Evolutionary conservation across 2,888 invertebrate genomes (phyloP), one percentile per base, ranked within the genome.

Genomic region (Papilio gigon): DNA sequence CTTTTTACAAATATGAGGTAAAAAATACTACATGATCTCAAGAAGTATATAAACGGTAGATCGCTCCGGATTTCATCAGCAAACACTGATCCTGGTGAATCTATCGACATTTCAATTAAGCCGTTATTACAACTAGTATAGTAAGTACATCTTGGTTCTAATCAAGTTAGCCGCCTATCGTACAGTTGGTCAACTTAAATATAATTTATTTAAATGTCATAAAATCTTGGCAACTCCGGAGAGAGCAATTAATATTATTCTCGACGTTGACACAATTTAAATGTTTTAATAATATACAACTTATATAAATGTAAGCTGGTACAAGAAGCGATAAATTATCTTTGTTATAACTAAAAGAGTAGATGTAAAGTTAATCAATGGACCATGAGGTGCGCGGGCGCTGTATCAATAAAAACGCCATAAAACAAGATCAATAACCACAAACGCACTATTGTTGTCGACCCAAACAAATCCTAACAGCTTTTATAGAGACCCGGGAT

Each of bases 381-480:
- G 71, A 73, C 71, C 73, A 73, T 72, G 74, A 78, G 70, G 27
- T 74, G 74, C 69, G 73, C 68, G 67, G 67, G 53, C 25, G 25
- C 56, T 70, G 44, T 37, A 72, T 74, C 72, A 76, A 75, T 80
- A 80, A 82, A 76, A 78, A 74, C 73, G 75, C 75, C 74, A 88
- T 89, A 89, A 89, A 89, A 85, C 83, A 84, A 83, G 86, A 86
- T 84, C 88, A 89, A 88, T 87, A 88, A 85, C 60, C 84, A 87
- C 83, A 86, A 87, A 89, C 81, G 84, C 78, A 73, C 87, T 82
- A 89, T 91, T 91, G 90, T 92, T 85, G 84, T 83, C 84, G 80
- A 81, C 82, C 82, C 80, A 81, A 73, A 85, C 81, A 85, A 80
- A 82, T 82, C 86, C 85, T 86, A 86, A 89, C 84, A 85, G 86